Conservation (phyloP, 2,888 invertebrate species). For the Heteropelma amictum region DNA sequence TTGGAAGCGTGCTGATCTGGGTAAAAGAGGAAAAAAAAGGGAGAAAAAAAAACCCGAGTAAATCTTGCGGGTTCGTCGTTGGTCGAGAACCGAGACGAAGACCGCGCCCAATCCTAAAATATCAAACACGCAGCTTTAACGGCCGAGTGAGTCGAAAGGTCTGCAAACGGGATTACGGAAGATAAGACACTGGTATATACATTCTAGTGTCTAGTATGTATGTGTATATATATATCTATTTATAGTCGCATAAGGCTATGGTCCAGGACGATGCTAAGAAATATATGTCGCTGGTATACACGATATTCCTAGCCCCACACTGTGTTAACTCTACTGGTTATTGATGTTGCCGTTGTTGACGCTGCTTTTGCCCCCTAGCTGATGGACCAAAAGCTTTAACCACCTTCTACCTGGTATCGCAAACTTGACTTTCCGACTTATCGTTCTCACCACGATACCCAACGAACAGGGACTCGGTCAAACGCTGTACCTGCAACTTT, state of each 20-base stretch:
- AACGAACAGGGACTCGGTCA: too few species aligned
- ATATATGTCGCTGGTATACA: neutral
- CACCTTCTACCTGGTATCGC: slow-evolving; percentile 49
- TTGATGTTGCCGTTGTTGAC: slow-evolving; percentile 39
- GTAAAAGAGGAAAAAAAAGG: neutral
- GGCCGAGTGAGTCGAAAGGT: slow-evolving; percentile 42
- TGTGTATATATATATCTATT: neutral
- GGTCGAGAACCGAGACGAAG: slow-evolving; percentile 19
- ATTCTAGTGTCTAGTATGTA: slow-evolving; percentile 5
- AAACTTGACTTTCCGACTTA: slow-evolving; percentile 59
- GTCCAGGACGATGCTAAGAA: slow-evolving; percentile 2
- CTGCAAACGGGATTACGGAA: slow-evolving; percentile 52
- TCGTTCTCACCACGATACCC: slow-evolving; percentile 17
- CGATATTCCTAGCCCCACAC: slow-evolving; percentile 6
- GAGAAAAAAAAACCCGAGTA: slow-evolving; percentile 9
- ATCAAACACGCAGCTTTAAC: slow-evolving; percentile 61
- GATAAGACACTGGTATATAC: slow-evolving; percentile 43
- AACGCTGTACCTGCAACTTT: slow-evolving; percentile 2
- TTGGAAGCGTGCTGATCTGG: slow-evolving; percentile 23
- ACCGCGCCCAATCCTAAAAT: slow-evolving; percentile 62
- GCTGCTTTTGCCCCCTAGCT: slow-evolving; percentile 34
- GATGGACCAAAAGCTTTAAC: slow-evolving; percentile 29
- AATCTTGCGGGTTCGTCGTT: slow-evolving; percentile 18
- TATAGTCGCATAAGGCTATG: neutral
- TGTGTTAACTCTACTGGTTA: slow-evolving; percentile 30